Conservation (phyloP, 2,797 vertebrate genomes). For the Furcifer pardalis region DNA sequence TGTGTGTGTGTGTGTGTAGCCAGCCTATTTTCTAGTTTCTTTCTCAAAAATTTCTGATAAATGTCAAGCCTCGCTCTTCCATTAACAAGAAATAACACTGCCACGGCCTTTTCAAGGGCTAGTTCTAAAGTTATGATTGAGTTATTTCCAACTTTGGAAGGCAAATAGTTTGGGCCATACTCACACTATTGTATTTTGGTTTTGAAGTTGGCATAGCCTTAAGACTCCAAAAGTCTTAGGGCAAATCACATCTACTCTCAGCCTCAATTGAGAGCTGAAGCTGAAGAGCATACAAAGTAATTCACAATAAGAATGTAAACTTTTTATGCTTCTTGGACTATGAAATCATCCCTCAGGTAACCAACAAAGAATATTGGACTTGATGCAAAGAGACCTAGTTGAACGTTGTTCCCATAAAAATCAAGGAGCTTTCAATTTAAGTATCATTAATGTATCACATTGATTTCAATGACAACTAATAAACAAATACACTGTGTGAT, state of each 20-base stretch:
- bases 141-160: constrained; percentile 21
- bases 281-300: constrained; percentile 11
- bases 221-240: background rate
- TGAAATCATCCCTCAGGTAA: background rate
- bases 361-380: too few species aligned
- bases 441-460: too few species aligned
- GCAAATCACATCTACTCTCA: background rate
- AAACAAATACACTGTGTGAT: too few species aligned
- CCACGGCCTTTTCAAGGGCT: constrained; percentile 5
- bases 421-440: too few species aligned
- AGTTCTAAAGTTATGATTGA: constrained; percentile 16
- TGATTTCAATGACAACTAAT: background rate
- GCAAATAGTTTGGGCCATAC: background rate
- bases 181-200: background rate
- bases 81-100: constrained; percentile 26
- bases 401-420: too few species aligned
- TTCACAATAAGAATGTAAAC: background rate
- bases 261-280: background rate
- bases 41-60: constrained; percentile 8
- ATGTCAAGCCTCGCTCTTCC: background rate
- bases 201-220: background rate
- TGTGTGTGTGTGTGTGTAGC: too few species aligned
- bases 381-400: too few species aligned
- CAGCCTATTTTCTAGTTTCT: background rate
- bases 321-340: background rate